Evolutionary conservation across 2,113 vertebrate species (phyloP).

Genomic region (Amblyornis subalaris): DNA sequence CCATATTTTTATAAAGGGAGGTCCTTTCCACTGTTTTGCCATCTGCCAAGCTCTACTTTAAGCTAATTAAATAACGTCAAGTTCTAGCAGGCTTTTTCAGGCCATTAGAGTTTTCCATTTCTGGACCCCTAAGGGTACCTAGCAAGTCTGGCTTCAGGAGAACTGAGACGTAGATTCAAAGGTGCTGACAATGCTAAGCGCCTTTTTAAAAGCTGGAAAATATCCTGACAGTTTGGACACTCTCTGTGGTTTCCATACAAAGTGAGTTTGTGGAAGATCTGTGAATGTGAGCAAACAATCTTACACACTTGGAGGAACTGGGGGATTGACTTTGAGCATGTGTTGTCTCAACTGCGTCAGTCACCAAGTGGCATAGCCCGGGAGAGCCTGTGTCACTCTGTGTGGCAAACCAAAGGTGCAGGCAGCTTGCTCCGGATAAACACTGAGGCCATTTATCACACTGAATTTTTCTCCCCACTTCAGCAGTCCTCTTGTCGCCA

Average conservation of each 20-base stretch:
- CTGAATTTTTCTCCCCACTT: not conserved
- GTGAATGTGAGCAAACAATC: not conserved
- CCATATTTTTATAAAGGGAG: constrained; percentile 50
- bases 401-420: not conserved
- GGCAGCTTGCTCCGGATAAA: not conserved
- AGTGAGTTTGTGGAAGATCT: not conserved
- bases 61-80: constrained; percentile 6
- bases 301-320: not conserved
- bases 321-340: not conserved
- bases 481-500: not conserved
- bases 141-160: not conserved
- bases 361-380: rapidly evolving
- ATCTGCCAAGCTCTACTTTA: constrained; percentile 30
- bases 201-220: not conserved
- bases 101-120: constrained; percentile 6
- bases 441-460: not conserved
- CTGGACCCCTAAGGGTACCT: not conserved
- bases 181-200: not conserved
- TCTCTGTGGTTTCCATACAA: not conserved
- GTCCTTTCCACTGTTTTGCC: constrained; percentile 38
- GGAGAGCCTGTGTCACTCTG: not conserved
- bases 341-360: not conserved
- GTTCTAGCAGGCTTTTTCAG: not conserved
- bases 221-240: not conserved
- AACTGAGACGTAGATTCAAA: not conserved